These are phyloP conservation scores for Drosophila kuntzei DNA, from an alignment of 2,888 invertebrate genomes.

Conservation along the genomic window DNA sequence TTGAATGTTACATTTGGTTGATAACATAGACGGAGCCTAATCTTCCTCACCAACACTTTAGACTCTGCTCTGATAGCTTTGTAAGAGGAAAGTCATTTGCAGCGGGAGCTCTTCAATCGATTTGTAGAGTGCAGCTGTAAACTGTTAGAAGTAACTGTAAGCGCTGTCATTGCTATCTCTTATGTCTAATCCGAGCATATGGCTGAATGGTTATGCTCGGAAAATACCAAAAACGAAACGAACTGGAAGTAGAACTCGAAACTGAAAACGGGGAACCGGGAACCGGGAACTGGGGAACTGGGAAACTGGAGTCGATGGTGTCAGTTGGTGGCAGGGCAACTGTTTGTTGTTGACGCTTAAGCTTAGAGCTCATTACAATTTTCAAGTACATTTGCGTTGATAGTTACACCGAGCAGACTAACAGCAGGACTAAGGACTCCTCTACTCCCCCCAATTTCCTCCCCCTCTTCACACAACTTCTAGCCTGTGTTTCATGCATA, in stretches of 20 bases:
- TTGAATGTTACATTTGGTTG: constrained; percentile 20
- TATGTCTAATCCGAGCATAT: constrained; percentile 75
- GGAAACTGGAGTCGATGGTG: background rate
- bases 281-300: constrained; percentile 1
- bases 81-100: constrained; percentile 42
- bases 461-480: background rate
- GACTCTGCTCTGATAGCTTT: background rate
- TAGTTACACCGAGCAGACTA: constrained; percentile 74
- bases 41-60: background rate
- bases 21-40: constrained; percentile 11
- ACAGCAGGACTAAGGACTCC: constrained; percentile 37
- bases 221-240: constrained; percentile 42
- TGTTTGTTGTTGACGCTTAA: constrained; percentile 79
- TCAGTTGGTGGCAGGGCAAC: constrained; percentile 35
- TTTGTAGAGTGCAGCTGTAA: constrained; percentile 59
- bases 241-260: constrained; percentile 32
- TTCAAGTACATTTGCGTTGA: constrained; percentile 82
- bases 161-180: constrained; percentile 43
- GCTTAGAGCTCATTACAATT: constrained; percentile 81
- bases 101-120: constrained; percentile 42
- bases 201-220: constrained; percentile 65
- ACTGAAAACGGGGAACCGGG: constrained; percentile 15
- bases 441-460: background rate
- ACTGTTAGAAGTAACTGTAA: constrained; percentile 61
- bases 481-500: constrained; percentile 64